Conservation (phyloP, 2,113 vertebrate species). For the Nansenia antarctica region DNA sequence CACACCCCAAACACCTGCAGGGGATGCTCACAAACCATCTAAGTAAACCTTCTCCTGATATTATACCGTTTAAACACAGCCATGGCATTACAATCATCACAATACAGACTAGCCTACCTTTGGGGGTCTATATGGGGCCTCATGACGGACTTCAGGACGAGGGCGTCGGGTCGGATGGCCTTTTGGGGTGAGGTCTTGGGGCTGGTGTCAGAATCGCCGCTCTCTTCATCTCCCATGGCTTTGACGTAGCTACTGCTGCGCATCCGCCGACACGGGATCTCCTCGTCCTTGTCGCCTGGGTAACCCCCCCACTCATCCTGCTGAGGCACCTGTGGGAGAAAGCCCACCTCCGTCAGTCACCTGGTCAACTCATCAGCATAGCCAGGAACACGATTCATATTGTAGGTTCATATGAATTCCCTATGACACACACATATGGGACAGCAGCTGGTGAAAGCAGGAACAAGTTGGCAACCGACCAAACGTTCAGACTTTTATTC, state of each 20-base stretch:
- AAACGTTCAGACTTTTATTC: too few species aligned
- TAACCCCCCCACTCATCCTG: constrained; percentile 96
- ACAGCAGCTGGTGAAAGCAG: too few species aligned
- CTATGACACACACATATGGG: too few species aligned
- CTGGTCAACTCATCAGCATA: too few species aligned
- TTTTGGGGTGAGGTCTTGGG: constrained; percentile 90
- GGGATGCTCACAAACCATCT: too few species aligned
- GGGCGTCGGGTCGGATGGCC: constrained; percentile 83
- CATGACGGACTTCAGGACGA: constrained; percentile 87
- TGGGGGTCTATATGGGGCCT: constrained; percentile 88
- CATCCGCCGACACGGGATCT: constrained; percentile 96
- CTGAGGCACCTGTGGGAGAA: constrained; percentile 87
- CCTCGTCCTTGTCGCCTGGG: constrained; percentile 88
- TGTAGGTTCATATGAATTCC: too few species aligned
- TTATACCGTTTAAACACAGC: too few species aligned
- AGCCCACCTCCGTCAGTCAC: constrained; percentile 4
- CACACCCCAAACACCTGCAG: too few species aligned
- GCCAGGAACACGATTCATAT: too few species aligned
- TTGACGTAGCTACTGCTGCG: constrained; percentile 98
- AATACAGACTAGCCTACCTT: constrained; percentile 77
- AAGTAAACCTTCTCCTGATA: too few species aligned
- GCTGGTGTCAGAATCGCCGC: constrained; percentile 93
- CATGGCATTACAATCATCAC: neutral
- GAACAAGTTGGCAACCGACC: too few species aligned
- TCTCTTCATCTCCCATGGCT: constrained; percentile 98